phyloP scores from a whole-genome alignment of 2,797 vertebrate genomes.

The Poecilia gillii region DNA sequence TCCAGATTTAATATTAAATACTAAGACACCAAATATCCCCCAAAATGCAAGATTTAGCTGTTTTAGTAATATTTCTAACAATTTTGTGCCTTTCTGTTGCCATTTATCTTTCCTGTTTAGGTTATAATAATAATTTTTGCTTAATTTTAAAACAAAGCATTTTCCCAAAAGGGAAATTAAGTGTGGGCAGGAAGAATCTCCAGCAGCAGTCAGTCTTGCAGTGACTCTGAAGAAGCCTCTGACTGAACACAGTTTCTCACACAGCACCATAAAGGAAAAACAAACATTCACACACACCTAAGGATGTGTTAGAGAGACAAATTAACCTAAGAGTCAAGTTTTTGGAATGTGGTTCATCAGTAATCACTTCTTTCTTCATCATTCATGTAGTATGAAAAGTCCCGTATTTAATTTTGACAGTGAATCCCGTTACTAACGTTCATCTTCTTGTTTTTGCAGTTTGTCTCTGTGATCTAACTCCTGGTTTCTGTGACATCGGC shows the following conservation, averaged over 20 bases:
- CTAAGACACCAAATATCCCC: neutral
- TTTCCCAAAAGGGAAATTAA: neutral
- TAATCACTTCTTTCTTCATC: neutral
- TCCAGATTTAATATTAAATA: neutral
- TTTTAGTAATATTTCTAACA: neutral
- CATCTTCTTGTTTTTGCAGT: slow-evolving; percentile 50
- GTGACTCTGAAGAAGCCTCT: neutral
- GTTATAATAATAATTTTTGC: neutral
- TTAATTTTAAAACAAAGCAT: neutral
- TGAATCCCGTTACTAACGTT: neutral
- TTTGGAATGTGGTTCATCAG: neutral
- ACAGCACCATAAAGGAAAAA: neutral
- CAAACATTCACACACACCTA: neutral
- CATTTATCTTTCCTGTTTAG: neutral
- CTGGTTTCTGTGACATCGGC: slow-evolving; percentile 80
- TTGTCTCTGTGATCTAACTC: slow-evolving; percentile 80
- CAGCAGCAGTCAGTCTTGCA: neutral
- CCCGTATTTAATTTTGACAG: neutral
- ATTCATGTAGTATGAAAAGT: neutral
- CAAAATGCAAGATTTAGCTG: neutral
- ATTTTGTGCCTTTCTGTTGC: neutral
- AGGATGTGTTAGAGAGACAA: no score
- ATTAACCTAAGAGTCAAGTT: neutral
- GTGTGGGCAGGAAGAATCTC: neutral
- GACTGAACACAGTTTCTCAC: neutral